phyloP scores from a whole-genome alignment of 2,888 invertebrate genomes.

The Cetonia aurata region DNA sequence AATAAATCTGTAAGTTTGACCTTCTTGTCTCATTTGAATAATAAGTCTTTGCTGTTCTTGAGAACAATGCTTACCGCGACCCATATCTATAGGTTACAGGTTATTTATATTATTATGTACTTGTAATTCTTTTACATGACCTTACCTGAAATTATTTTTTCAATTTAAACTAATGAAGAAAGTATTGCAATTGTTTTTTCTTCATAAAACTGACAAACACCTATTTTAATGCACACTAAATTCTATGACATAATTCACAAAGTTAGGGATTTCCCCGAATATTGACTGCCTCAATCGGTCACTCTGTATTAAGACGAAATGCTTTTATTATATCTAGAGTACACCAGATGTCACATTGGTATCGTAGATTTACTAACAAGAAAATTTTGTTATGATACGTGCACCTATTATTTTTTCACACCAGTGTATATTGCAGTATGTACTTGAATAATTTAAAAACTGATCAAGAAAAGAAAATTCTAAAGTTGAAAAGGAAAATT shows the following conservation, averaged over 20 bases:
- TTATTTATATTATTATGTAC: neutral
- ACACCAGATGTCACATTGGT: conserved; percentile 13
- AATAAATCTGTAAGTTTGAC: neutral
- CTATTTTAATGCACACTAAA: conserved; percentile 12
- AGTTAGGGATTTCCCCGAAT: conserved; percentile 3
- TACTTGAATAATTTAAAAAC: too few relatives aligned
- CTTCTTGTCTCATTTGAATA: conserved; percentile 8
- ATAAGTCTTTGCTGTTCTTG: neutral
- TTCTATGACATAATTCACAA: neutral
- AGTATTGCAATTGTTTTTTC: neutral
- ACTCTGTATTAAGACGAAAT: neutral
- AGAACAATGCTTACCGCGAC: neutral
- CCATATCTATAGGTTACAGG: conserved; percentile 3
- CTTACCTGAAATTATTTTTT: too few relatives aligned
- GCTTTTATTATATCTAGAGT: conserved; percentile 12
- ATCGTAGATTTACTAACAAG: conserved; percentile 5
- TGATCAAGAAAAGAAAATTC: too few relatives aligned
- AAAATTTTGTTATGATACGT: neutral
- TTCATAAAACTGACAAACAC: conserved; percentile 2
- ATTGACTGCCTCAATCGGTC: neutral
- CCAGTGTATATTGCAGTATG: too few relatives aligned
- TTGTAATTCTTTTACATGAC: too few relatives aligned
- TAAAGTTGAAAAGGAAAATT: too few relatives aligned
- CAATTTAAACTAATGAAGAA: too few relatives aligned
- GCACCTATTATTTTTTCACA: neutral